Base-by-base conservation (phyloP, 2,113 vertebrate species). In the Laticauda colubrina region DNA sequence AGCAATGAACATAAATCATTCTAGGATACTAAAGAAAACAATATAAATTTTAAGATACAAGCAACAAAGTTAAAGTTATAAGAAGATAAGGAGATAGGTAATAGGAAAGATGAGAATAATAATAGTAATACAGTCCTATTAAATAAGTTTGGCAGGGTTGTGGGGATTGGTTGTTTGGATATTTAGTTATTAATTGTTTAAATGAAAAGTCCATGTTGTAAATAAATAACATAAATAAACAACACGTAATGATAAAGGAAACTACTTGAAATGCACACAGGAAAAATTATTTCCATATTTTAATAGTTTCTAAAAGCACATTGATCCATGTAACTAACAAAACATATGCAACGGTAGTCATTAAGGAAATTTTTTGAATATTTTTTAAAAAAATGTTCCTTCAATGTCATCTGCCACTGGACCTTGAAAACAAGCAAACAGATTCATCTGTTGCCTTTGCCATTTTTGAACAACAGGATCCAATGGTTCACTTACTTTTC, bases 401-500 rank as follows among this genome's bases (percentile, higher is more conserved):
- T 96, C 89, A 95, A 94, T 93, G 94, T 93, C 95, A 92, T 96
- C 90, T 91, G 94, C 91, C 95, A 96, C 92, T 94, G 91, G 91
- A 88, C 89, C 57, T 87, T 89, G 91, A 96, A 91, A 96, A 55
- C 93, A 94, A 91, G 86, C 64, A 92, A 94, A 91, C 53, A 94
- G 93, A 90, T 95, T 92, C 95, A 91, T 93, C 94, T 94, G 95
- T 95, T 95, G 96, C 91, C 95, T 91, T 94, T 94, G 94, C 94
- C 96, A 95, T 96, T 96, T 95, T 95, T 95, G 93, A 97, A 96
- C 92, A 59, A 95, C 92, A 93, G 94, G 96, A 95, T 95, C 92
- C 94, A 96, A 95, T 97, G 97, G 96, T 95, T 97, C 95, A 95
- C 95, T 96, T 95, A 94, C 94, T 97, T 97, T 93, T 94, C 96